Conservation (phyloP, 2,113 vertebrate genomes). For the Gadus chalcogrammus region DNA sequence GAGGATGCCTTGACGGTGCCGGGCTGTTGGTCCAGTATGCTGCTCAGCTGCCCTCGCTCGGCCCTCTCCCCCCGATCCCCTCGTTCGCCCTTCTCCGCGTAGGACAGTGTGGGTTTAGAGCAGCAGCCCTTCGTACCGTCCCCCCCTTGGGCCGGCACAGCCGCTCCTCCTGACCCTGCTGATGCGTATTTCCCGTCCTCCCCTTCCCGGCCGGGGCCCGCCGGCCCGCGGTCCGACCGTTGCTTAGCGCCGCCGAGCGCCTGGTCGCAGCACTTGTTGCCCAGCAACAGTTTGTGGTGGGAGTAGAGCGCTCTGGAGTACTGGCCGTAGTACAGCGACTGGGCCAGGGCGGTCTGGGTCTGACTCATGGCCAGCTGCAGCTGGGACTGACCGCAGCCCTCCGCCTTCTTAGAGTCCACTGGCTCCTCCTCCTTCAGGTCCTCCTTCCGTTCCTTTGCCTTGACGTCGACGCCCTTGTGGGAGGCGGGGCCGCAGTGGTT, state of each 20-base stretch:
- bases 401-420: conserved; percentile 81
- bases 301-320: conserved; percentile 94
- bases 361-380: conserved; percentile 95
- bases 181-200: conserved; percentile 85
- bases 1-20: conserved; percentile 86
- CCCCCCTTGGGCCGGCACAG: conserved; percentile 84
- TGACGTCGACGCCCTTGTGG: conserved; percentile 77
- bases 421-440: conserved; percentile 82
- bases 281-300: conserved; percentile 94
- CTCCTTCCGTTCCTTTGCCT: conserved; percentile 87
- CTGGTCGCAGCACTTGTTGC: conserved; percentile 90
- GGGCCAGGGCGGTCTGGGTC: conserved; percentile 92
- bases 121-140: conserved; percentile 84
- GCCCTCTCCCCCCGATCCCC: conserved; percentile 76
- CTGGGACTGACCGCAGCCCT: conserved; percentile 84
- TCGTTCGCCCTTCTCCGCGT: conserved; percentile 85
- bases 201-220: conserved; percentile 78
- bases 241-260: conserved; percentile 83
- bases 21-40: conserved; percentile 85
- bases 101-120: conserved; percentile 82
- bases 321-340: conserved; percentile 97
- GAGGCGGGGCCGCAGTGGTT: conserved; percentile 66
- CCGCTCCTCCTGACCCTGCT: conserved; percentile 34
- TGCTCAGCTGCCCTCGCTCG: conserved; percentile 77
- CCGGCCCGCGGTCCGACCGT: conserved; percentile 75